Evolutionary conservation across 2,113 vertebrate species (phyloP), one percentile per base, ranked within the genome.

Genomic region (Otolemur garnettii): DNA sequence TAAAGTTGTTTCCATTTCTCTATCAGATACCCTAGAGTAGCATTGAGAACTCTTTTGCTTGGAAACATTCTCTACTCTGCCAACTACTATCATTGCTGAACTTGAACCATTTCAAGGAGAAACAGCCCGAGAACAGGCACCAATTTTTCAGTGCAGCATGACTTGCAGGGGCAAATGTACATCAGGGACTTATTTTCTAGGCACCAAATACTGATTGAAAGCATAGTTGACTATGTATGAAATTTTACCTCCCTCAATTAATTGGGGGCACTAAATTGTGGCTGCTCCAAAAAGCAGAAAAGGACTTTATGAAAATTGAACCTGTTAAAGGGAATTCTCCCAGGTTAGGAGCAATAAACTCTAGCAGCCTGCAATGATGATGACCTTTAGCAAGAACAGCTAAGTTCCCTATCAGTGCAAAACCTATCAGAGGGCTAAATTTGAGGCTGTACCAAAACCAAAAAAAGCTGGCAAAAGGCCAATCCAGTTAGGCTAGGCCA

Each of bases 241-340:
- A 97, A 97, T 95, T 87, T 96, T 86, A 95, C 82, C 85, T 94
- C 82, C 87, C 81, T 96, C 95, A 60, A 69, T 97, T 98, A 98
- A 97, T 97, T 95, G 91, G 91, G 84, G 45, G 68, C 88, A 95
- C 94, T 95, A 96, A 96, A 97, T 97, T 96, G 94, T 71, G 92
- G 85, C 93, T 96, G 72, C 57, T 97, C 62, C 79, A 71, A 95
- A 97, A 95, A 96, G 72, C 90, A 97, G 90, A 91, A 94, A 96
- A 94, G 87, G 87, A 93, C 78, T 95, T 97, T 94, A 97, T 96
- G 96, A 97, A 97, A 97, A 97, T 90, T 94, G 95, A 97, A 96
- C 92, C 86, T 22, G 18, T 96, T 96, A 97, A 96, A 97, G 69
- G 60, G 94, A 97, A 97, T 93, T 96, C 74, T 97, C 82, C 85